Evolutionary conservation across 2,888 invertebrate species (phyloP).

Genomic region (Drosophila mimetica): DNA sequence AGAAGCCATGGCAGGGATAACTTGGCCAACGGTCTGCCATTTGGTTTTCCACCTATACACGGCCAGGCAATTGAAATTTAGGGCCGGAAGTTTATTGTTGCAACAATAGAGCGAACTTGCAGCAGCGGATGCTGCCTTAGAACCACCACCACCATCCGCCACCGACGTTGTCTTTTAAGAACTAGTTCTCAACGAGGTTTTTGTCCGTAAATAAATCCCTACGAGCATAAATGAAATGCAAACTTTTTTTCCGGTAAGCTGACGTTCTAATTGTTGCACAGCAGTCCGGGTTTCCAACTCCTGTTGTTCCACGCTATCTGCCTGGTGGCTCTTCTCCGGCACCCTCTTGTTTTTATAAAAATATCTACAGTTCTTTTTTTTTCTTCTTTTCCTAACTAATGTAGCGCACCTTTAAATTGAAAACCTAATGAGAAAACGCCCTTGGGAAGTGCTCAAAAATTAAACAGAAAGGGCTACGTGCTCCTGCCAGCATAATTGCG

Average conservation of each 20-base stretch:
- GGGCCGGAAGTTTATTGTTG: conserved; percentile 75
- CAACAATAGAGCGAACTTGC: conserved; percentile 63
- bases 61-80: conserved; percentile 65
- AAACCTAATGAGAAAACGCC: conserved; percentile 63
- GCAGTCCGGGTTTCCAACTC: conserved; percentile 52
- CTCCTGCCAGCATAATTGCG: conserved; percentile 75
- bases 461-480: conserved; percentile 61
- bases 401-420: conserved; percentile 60
- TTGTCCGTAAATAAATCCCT: conserved; percentile 65
- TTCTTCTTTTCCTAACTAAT: conserved; percentile 53
- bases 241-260: conserved; percentile 79
- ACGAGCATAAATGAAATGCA: conserved; percentile 77
- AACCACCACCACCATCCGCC: conserved; percentile 7
- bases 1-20: conserved; percentile 61
- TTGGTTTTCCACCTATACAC: conserved; percentile 47
- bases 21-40: conserved; percentile 48
- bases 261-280: conserved; percentile 72
- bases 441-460: conserved; percentile 53
- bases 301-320: conserved; percentile 36
- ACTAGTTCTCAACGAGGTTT: conserved; percentile 47
- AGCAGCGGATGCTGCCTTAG: conserved; percentile 53
- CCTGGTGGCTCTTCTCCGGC: conserved; percentile 13
- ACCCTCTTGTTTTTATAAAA: conserved; percentile 34
- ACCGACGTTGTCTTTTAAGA: conserved; percentile 27
- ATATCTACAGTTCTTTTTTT: conserved; percentile 15